phyloP scores from a whole-genome alignment of 2,797 vertebrate genomes.

The Cephalopachus bancanus region DNA sequence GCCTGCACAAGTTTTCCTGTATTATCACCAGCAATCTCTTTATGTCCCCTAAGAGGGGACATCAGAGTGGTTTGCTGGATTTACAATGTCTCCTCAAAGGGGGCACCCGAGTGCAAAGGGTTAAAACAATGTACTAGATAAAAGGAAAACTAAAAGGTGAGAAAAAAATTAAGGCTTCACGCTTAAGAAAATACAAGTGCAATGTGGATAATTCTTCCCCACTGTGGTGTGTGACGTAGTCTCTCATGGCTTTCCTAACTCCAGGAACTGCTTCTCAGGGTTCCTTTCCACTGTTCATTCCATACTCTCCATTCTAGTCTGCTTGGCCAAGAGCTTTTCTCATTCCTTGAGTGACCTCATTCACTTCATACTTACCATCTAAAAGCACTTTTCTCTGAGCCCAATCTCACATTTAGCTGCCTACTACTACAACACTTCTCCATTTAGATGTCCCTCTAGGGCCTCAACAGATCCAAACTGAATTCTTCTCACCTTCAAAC shows the following conservation, averaged over 20 bases:
- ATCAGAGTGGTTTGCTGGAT: too few relatives aligned
- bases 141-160: slow-evolving; percentile 10
- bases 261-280: not conserved
- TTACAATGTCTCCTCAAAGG: too few relatives aligned
- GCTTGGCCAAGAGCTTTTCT: slow-evolving; percentile 15
- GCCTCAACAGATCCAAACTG: not conserved
- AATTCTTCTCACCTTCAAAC: slow-evolving; percentile 42
- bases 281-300: not conserved
- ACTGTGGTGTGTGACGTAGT: not conserved
- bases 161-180: not conserved
- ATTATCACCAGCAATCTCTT: too few relatives aligned
- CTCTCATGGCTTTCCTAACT: not conserved
- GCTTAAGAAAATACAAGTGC: not conserved
- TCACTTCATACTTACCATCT: not conserved
- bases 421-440: not conserved
- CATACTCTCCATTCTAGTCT: not conserved
- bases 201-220: not conserved
- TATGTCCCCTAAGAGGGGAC: too few relatives aligned
- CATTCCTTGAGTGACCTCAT: slow-evolving; percentile 19
- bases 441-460: slow-evolving; percentile 18
- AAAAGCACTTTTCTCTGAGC: slow-evolving; percentile 12
- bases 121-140: slow-evolving; percentile 17
- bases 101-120: too few relatives aligned
- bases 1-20: too few relatives aligned
- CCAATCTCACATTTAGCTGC: slow-evolving; percentile 26